These are phyloP conservation scores for Hippocampus kuda DNA, from an alignment of 2,797 vertebrate species.

Conservation along the genomic window DNA sequence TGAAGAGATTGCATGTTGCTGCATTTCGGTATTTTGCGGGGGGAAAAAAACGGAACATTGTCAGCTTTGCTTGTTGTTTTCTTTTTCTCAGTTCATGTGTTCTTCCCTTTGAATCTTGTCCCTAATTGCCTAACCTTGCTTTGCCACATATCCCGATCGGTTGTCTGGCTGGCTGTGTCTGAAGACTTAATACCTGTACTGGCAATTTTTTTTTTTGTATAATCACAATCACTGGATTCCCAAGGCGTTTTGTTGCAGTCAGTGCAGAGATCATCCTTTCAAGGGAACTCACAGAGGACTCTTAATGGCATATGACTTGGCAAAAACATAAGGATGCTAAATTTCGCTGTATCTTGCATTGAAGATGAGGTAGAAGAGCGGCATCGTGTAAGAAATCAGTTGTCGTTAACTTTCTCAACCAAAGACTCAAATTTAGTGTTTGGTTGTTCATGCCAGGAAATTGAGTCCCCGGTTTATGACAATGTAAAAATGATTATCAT, in stretches of 20 bases:
- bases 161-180: slow-evolving; percentile 8
- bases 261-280: slow-evolving; percentile 15
- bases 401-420: not conserved
- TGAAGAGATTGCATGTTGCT: not conserved
- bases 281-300: slow-evolving; percentile 8
- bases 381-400: not conserved
- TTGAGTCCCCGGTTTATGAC: not conserved
- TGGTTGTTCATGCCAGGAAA: not conserved
- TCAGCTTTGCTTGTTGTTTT: slow-evolving; percentile 4
- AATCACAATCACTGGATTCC: slow-evolving; percentile 27
- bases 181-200: slow-evolving; percentile 30
- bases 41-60: not conserved
- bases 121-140: slow-evolving; percentile 11
- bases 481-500: too few relatives aligned
- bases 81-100: not conserved
- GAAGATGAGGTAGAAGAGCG: not conserved
- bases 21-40: not conserved
- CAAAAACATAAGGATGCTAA: not conserved
- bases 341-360: not conserved
- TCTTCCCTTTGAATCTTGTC: slow-evolving; percentile 1
- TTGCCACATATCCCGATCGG: slow-evolving; percentile 19
- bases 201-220: not conserved
- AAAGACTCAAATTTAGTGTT: not conserved
- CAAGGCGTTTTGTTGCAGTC: slow-evolving; percentile 8
- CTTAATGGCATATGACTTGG: slow-evolving; percentile 4